phyloP scores from a whole-genome alignment of 2,113 vertebrate species.

The Macrotus californicus region DNA sequence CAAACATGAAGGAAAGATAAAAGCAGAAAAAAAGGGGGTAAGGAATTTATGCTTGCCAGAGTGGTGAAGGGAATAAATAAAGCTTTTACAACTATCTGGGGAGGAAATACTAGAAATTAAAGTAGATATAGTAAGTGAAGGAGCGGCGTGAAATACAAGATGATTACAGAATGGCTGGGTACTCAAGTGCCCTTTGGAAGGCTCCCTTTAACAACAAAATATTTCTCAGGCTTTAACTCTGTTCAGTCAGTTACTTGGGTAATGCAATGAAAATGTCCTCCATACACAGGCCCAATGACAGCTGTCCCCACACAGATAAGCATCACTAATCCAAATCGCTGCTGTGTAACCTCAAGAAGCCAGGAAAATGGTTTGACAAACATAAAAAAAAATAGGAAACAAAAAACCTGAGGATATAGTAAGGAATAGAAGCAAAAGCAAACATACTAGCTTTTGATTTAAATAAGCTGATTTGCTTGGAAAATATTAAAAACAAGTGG shows the following conservation, averaged over 20 bases:
- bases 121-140: conserved; percentile 21
- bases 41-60: conserved; percentile 15
- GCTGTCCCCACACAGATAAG: not conserved
- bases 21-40: not conserved
- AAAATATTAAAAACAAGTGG: not conserved
- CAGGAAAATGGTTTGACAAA: not conserved
- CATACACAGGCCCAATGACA: rapidly evolving
- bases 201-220: not conserved
- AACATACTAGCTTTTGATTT: not conserved
- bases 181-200: not conserved
- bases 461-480: not conserved
- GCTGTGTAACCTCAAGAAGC: not conserved
- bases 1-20: conserved; percentile 60
- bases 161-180: not conserved
- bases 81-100: conserved; percentile 49
- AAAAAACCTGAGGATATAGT: not conserved
- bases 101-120: conserved; percentile 68
- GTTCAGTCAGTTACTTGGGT: not conserved
- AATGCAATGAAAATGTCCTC: not conserved
- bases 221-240: not conserved
- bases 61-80: conserved; percentile 49
- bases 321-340: not conserved
- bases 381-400: not conserved
- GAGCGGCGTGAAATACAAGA: conserved; percentile 39
- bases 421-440: not conserved